Base-by-base conservation (phyloP, 2,113 vertebrate species). In the Rhipidura dahli region DNA sequence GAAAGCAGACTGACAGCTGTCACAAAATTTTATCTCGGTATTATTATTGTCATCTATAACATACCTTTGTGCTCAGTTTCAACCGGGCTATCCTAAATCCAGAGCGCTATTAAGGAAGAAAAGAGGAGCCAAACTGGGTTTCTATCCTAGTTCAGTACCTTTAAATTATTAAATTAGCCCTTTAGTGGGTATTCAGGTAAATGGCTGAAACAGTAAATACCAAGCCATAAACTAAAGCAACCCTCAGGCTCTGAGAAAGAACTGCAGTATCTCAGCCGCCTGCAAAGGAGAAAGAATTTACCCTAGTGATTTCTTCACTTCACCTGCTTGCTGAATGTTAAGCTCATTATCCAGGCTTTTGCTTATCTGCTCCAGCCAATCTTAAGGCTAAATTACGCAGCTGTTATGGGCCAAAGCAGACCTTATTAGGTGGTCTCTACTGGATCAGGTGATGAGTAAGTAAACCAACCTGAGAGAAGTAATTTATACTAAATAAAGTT, bases 141-240 rank as follows among this genome's bases (percentile, higher is more conserved):
- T 83, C 49, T 83, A 49, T 42, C 18, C 39, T 50, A 44, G 44
- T 83, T 80, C 54, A 73, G 57, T 61, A 87, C 57, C 9, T 76
- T 70, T 70, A 68, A 70, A 6, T 54, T 85, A 90, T 40, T 80
- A 90, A 77, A 69, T 73, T 93, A 96, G 87, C 75, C 93, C 85
- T 93, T 94, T 79, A 83, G 53, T 40, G 40, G 44, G 49, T 89
- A 56, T 78, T 68, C 70, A 85, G 72, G 63, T 69, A 91, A 90
- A 76, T 26, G 22, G 37, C 57, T 72, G 65, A 68, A 91, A 27
- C 24, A 51, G 60, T 64, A 91, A 79, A 79, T 54, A 70, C 35
- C 66, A 85, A 65, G 57, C 78, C 63, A 89, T 76, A 83, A 94
- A 87, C 37, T 65, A 73, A 53, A 88, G 68, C 63, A 56, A 20